Evolutionary conservation across 2,888 invertebrate species (phyloP).

Genomic region (Melipona beecheii): DNA sequence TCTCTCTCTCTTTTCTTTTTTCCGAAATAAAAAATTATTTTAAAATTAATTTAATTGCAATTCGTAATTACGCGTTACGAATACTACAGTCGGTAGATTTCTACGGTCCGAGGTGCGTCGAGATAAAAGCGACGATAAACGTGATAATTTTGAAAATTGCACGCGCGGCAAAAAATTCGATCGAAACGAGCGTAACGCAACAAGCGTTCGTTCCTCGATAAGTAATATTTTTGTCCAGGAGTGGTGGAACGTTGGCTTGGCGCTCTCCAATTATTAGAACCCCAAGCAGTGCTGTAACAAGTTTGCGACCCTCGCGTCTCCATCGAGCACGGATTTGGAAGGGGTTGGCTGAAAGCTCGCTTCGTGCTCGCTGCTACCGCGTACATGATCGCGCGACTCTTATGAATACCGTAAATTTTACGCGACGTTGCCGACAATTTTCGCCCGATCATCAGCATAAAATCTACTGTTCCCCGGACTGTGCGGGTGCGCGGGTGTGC

Average conservation of each 20-base stretch:
- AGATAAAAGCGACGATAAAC: neutral
- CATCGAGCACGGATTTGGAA: slow-evolving; percentile 60
- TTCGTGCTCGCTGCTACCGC: slow-evolving; percentile 6
- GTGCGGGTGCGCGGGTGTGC: too few relatives aligned
- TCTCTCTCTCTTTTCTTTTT: neutral
- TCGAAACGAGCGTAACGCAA: neutral
- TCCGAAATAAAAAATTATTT: slow-evolving; percentile 41
- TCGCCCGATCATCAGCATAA: slow-evolving; percentile 56
- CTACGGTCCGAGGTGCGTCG: too few relatives aligned
- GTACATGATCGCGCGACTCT: slow-evolving; percentile 52
- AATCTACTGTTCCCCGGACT: slow-evolving; percentile 39
- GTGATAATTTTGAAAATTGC: neutral
- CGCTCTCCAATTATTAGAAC: slow-evolving; percentile 67
- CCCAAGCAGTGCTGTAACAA: slow-evolving; percentile 64
- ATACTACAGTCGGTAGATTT: too few relatives aligned
- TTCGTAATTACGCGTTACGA: too few relatives aligned
- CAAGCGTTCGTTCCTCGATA: slow-evolving; percentile 26
- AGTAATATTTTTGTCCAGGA: slow-evolving; percentile 52
- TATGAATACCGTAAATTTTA: slow-evolving; percentile 64
- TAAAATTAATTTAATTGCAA: slow-evolving; percentile 12
- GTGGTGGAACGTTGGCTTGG: slow-evolving; percentile 52
- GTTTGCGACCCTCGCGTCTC: slow-evolving; percentile 64
- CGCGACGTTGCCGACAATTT: slow-evolving; percentile 51
- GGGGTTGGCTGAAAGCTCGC: slow-evolving; percentile 45
- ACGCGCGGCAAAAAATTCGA: neutral